phyloP scores from a whole-genome alignment of 2,888 invertebrate genomes.

The Dorcus parallelipipedus region DNA sequence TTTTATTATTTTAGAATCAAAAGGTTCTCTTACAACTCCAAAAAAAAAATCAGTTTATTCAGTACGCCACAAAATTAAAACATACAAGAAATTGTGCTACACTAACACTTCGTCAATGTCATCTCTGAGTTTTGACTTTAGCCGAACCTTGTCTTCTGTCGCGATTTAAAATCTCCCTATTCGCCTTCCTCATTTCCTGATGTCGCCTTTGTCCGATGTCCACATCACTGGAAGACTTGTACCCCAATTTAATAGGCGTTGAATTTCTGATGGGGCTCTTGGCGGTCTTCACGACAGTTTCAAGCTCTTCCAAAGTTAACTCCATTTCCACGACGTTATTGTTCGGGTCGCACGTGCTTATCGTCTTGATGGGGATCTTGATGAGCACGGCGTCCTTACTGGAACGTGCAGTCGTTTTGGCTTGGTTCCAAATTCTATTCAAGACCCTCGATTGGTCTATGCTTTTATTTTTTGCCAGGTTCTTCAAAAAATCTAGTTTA shows the following conservation, averaged over 20 bases:
- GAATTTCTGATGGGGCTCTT: neutral
- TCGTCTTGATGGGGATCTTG: slow-evolving; percentile 37
- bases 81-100: too few species aligned
- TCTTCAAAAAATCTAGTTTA: slow-evolving; percentile 39
- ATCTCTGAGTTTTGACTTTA: neutral
- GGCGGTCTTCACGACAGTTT: slow-evolving; percentile 29
- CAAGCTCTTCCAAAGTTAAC: slow-evolving; percentile 39
- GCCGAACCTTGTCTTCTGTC: slow-evolving; percentile 11
- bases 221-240: slow-evolving; percentile 15
- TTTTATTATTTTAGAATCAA: too few species aligned
- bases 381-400: slow-evolving; percentile 42
- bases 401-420: slow-evolving; percentile 39
- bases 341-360: slow-evolving; percentile 26
- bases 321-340: slow-evolving; percentile 35
- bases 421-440: slow-evolving; percentile 43
- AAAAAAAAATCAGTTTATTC: too few species aligned
- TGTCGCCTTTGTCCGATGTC: slow-evolving; percentile 13
- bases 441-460: slow-evolving; percentile 38
- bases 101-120: too few species aligned
- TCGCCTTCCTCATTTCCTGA: slow-evolving; percentile 14
- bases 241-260: neutral
- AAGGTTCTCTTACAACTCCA: too few species aligned
- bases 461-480: slow-evolving; percentile 38
- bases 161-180: slow-evolving; percentile 7
- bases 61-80: too few species aligned